phyloP scores from a whole-genome alignment of 1,140 invertebrate species.

The Eriosoma lanigerum region DNA sequence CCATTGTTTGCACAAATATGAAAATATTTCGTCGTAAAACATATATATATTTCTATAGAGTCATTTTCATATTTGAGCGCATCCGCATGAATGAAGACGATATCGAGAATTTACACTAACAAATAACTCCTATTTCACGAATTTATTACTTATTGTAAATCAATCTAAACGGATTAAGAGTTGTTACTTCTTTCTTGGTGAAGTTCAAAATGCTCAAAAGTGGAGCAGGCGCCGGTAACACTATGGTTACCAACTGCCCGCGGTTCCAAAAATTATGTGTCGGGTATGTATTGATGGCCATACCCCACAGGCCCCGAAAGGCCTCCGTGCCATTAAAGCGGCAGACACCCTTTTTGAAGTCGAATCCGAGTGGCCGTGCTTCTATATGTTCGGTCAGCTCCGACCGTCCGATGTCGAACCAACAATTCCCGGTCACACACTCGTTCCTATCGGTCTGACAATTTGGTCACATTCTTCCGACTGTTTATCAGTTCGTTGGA shows the following conservation, averaged over 20 bases:
- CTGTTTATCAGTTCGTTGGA: no score
- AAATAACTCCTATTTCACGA: no score
- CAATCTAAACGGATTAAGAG: no score
- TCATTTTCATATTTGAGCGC: no score
- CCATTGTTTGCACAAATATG: no score
- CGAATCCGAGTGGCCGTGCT: accelerated
- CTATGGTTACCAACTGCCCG: constrained; percentile 62
- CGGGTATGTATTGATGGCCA: constrained; percentile 71
- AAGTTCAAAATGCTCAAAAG: no score
- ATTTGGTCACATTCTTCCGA: not conserved
- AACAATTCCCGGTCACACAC: not conserved
- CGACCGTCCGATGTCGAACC: not conserved
- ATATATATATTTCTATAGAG: no score
- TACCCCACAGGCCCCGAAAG: constrained; percentile 62
- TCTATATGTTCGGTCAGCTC: not conserved
- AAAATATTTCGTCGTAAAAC: no score
- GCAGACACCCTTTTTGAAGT: constrained; percentile 40
- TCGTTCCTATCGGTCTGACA: accelerated
- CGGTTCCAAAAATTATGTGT: constrained; percentile 65
- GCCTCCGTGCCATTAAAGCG: constrained; percentile 38
- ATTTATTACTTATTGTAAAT: no score
- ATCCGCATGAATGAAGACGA: no score
- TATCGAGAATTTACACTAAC: no score
- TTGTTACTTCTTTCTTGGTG: no score
- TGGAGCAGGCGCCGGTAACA: constrained; percentile 60